Conservation (phyloP, 2,888 invertebrate genomes). For the Lepetodrilus schrolli region DNA sequence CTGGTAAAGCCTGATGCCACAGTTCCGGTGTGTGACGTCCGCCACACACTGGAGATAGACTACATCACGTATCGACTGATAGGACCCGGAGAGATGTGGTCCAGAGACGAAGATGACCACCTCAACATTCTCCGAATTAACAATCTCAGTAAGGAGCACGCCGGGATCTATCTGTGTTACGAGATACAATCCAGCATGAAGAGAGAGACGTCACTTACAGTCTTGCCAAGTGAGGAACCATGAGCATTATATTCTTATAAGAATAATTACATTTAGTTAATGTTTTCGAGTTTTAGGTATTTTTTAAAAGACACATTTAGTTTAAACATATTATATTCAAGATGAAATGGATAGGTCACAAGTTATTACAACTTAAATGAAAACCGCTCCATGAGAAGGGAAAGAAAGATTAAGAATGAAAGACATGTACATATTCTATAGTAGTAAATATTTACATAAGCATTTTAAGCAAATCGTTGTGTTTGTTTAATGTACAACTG, state of each 20-base stretch:
- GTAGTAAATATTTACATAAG: too few species aligned
- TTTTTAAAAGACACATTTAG: too few species aligned
- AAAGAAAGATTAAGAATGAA: too few species aligned
- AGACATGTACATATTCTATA: too few species aligned
- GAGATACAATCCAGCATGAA: not conserved
- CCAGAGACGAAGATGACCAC: not conserved
- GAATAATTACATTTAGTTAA: too few species aligned
- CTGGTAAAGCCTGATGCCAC: not conserved
- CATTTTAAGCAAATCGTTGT: too few species aligned
- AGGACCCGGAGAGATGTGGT: not conserved
- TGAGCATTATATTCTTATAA: not conserved
- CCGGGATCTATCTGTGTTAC: constrained; percentile 7
- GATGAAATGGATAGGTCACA: too few species aligned
- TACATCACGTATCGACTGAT: constrained; percentile 1
- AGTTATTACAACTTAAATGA: too few species aligned
- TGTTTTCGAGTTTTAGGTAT: too few species aligned
- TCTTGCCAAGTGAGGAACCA: constrained; percentile 1
- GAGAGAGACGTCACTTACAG: not conserved
- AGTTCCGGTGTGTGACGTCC: not conserved
- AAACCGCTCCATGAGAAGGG: too few species aligned
- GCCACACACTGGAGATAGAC: not conserved
- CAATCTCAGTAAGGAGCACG: not conserved
- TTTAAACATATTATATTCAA: too few species aligned
- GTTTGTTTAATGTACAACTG: too few species aligned
- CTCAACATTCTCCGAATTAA: not conserved